Evolutionary conservation across 2,888 invertebrate genomes (phyloP), one percentile per base, ranked within the genome.

Genomic region (Sialis lutaria): DNA sequence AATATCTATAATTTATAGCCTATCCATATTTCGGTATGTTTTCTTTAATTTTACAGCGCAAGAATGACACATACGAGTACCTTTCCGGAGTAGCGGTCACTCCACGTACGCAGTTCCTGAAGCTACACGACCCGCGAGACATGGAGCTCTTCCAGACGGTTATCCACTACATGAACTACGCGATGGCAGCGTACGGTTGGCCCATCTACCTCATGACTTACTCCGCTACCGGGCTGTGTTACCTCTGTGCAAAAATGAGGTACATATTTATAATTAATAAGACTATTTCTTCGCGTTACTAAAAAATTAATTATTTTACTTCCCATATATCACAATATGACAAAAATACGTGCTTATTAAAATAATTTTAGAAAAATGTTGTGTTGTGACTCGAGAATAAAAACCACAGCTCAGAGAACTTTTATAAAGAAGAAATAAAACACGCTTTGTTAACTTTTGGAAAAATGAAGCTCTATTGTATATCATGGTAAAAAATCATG

Each of bases 111-210:
- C 79, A 80, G 64, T 89, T 89, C 67, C 70, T 89, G 54, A 78
- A 82, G 50, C 69, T 87, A 55, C 81, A 82, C 58, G 81, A 85
- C 65, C 77, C 79, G 49, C 70, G 70, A 54, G 80, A 82, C 59
- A 69, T 80, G 59, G 77, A 75, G 53, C 74, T 77, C 56, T 82
- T 82, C 61, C 72, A 75, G 55, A 73, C 75, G 49, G 79, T 82
- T 53, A 80, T 87, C 54, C 85, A 88, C 64, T 89, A 78, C 60
- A 86, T 88, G 76, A 77, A 83, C 58, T 88, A 79, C 61, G 88
- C 88, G 39, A 73, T 87, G 49, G 82, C 84, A 35, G 87, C 87
- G 45, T 89, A 89, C 62, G 89, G 89, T 44, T 90, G 89, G 88
- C 88, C 88, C 42, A 78, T 88, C 69, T 87, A 81, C 60, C 72